Conservation (phyloP, 2,888 invertebrate species). For the Creontiades dilutus region DNA sequence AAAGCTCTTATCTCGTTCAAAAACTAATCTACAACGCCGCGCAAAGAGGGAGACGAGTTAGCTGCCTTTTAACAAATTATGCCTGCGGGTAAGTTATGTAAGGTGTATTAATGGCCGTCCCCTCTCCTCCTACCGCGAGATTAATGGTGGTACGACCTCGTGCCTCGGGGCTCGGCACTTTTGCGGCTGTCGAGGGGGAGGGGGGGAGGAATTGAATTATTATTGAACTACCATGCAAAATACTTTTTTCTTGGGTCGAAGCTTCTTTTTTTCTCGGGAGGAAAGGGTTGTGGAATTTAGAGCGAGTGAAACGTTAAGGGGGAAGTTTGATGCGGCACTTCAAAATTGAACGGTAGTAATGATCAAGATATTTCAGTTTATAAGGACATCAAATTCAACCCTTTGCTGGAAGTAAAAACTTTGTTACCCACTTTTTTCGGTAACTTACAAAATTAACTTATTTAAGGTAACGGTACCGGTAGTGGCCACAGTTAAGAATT, state of each 20-base stretch:
- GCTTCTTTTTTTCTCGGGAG: no score
- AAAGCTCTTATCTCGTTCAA: background rate
- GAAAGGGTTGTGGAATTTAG: no score
- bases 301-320: no score
- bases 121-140: background rate
- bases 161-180: slow-evolving; percentile 16
- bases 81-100: slow-evolving; percentile 20
- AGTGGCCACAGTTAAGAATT: no score
- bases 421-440: no score
- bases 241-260: background rate
- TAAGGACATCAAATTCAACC: no score
- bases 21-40: background rate
- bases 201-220: slow-evolving; percentile 15
- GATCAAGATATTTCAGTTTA: no score
- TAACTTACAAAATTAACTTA: no score
- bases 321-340: no score
- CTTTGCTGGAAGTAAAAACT: no score
- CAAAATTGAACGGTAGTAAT: no score
- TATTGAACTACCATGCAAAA: background rate
- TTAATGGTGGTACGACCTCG: slow-evolving; percentile 14
- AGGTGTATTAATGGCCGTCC: background rate
- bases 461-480: no score
- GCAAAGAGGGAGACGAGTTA: background rate
- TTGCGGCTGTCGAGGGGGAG: background rate
- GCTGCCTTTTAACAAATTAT: slow-evolving; percentile 20